phyloP scores from a whole-genome alignment of 2,888 invertebrate species.

The Celastrina argiolus region DNA sequence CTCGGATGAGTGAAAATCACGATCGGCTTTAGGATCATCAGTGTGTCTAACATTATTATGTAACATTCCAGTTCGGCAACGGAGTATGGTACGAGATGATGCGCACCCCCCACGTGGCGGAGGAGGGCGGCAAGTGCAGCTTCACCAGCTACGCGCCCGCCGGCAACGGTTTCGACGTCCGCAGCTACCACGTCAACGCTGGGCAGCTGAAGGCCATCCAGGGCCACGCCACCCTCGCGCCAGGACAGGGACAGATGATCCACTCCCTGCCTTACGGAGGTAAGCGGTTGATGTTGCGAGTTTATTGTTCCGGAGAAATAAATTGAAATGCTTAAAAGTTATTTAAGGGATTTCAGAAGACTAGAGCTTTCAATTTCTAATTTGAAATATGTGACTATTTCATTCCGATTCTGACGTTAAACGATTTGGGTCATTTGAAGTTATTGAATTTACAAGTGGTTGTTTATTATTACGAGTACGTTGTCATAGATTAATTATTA shows the following conservation, averaged over 20 bases:
- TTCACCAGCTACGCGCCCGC: not conserved
- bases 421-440: no score
- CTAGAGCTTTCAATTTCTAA: no score
- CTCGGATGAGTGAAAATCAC: no score
- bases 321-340: no score
- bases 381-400: no score
- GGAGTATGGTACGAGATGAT: constrained; percentile 6
- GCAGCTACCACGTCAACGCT: not conserved
- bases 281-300: not conserved
- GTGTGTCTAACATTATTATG: not conserved
- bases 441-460: no score
- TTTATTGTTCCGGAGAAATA: no score
- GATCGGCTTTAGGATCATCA: not conserved
- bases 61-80: constrained; percentile 8
- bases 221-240: not conserved
- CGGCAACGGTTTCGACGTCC: constrained; percentile 2
- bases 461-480: no score
- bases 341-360: no score
- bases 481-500: no score
- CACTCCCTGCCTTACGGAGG: constrained; percentile 16
- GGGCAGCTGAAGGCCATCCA: not conserved
- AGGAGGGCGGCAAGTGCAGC: constrained; percentile 2
- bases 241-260: constrained; percentile 8
- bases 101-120: not conserved
- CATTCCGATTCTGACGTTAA: no score